Evolutionary conservation across 1,140 invertebrate genomes (phyloP), one percentile per base, ranked within the genome.

Genomic region (Eumeta japonica): DNA sequence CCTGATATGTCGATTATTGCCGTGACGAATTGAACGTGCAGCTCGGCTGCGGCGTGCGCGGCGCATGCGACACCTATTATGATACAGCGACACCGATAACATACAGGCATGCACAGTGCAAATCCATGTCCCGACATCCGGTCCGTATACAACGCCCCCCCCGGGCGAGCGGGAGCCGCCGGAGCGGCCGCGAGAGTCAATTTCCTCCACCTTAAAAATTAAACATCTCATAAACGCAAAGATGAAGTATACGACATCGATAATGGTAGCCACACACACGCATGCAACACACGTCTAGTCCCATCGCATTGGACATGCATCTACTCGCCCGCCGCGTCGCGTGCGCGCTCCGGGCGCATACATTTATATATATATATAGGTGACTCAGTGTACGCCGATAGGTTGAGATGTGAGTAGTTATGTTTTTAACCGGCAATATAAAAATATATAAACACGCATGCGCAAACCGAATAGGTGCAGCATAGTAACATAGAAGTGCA

Each of bases 231-330:
- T 52, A 54, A 52, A 59, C 58, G 44, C 38, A 63, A 62, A 67
- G 62, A 74, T 67, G 62, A 65, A 65, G 66, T 7, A n/a, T 71
- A 71, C 66, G 70, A 74, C 66, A 71, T 61, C 46, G 50, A 73
- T 58, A 51, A 62, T 53, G 45, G 55, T 56, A 54, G 55, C 52
- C 52, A 65, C 60, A 47, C 57, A 73, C 61, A 73, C 70, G 70
- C 70, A 74, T 74, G 70, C 70, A 74, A 74, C 70, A 71, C 66
- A 71, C 70, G 62, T 62, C 62, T 68, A 74, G n/a, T n/a, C n/a
- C n/a, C n/a, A n/a, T n/a, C n/a, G n/a, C 7, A 24, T n/a, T 24
- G 7, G 7, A n/a, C 20, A 24, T n/a, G 7, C 20, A 24, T n/a
- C 20, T 7, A 24, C 20, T 24, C 20, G 7, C 7, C 20, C 7